These are phyloP conservation scores for Drosophila punjabiensis DNA, from an alignment of 1,140 invertebrate species.

Conservation along the genomic window DNA sequence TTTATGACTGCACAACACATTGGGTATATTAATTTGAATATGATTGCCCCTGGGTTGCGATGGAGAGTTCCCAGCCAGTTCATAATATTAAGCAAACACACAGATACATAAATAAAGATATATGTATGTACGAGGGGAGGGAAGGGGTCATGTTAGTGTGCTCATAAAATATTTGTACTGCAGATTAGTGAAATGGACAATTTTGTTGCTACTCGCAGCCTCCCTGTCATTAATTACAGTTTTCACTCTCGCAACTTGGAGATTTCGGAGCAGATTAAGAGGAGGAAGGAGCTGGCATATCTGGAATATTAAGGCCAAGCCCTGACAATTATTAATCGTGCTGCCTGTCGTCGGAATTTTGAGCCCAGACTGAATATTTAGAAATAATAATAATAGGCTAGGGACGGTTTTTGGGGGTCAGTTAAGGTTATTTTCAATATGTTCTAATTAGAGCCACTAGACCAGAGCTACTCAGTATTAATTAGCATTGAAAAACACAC, in stretches of 20 bases:
- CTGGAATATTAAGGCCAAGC: conserved; percentile 16
- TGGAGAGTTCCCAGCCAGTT: conserved; percentile 54
- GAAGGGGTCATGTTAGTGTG: conserved; percentile 44
- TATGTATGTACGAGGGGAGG: not conserved
- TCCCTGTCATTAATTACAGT: conserved; percentile 72
- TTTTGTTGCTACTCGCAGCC: conserved; percentile 50
- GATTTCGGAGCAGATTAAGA: conserved; percentile 38
- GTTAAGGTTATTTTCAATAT: not conserved
- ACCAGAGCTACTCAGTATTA: not conserved
- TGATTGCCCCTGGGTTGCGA: conserved; percentile 70
- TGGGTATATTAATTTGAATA: conserved; percentile 84
- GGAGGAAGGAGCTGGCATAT: not conserved
- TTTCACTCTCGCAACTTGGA: conserved; percentile 55
- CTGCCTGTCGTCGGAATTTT: conserved; percentile 54
- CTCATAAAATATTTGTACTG: conserved; percentile 76
- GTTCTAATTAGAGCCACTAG: not conserved
- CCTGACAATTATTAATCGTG: conserved; percentile 78
- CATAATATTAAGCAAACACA: conserved; percentile 69
- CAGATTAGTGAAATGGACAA: conserved; percentile 79
- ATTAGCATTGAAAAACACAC: not conserved
- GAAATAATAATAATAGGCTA: conserved; percentile 14
- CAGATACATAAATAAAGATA: conserved; percentile 26
- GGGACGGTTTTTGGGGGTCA: not conserved
- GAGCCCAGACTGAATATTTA: conserved; percentile 26
- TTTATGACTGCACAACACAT: conserved; percentile 81